These are phyloP conservation scores for Eudyptes chrysolophus DNA, from an alignment of 2,113 vertebrate genomes.

Conservation along the genomic window DNA sequence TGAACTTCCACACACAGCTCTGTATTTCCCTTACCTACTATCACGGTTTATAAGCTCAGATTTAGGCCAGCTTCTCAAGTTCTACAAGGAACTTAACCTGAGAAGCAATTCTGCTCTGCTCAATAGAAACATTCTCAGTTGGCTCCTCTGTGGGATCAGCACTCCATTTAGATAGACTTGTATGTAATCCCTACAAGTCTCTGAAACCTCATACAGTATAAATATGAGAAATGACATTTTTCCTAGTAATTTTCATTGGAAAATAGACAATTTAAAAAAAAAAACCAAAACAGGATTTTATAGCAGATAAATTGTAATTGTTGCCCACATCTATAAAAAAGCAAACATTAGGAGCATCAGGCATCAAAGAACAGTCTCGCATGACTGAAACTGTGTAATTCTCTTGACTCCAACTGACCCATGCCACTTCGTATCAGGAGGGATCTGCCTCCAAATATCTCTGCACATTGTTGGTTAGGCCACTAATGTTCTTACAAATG, in stretches of 20 bases:
- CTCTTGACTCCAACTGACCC: background rate
- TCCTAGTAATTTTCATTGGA: background rate
- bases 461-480: background rate
- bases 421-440: background rate
- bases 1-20: background rate
- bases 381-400: background rate
- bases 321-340: background rate
- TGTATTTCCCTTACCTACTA: background rate
- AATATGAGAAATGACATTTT: background rate
- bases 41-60: slow-evolving; percentile 12
- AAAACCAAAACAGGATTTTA: background rate
- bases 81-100: slow-evolving; percentile 3
- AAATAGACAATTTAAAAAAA: background rate
- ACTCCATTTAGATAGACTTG: background rate
- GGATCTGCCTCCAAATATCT: background rate
- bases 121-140: slow-evolving; percentile 30
- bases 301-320: background rate
- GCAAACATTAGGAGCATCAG: background rate
- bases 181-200: background rate
- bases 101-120: slow-evolving; percentile 28
- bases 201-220: background rate
- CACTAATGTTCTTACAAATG: background rate
- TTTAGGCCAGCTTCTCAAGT: slow-evolving; percentile 12
- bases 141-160: background rate
- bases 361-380: background rate